phyloP scores from a whole-genome alignment of 1,140 invertebrate species.

The Frieseomelitta varia region DNA sequence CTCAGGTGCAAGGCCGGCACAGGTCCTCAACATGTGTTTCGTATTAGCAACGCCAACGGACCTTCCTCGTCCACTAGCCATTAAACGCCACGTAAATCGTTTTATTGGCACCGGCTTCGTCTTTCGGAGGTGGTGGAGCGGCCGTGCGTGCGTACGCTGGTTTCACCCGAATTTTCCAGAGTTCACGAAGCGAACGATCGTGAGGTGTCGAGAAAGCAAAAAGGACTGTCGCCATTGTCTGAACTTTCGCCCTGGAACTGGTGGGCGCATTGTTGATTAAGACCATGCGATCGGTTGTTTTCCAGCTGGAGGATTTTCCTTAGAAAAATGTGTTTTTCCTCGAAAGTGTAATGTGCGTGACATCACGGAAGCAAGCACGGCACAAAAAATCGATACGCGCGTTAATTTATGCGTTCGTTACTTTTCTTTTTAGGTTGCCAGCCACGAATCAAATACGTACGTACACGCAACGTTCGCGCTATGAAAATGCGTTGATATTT shows the following conservation, averaged over 20 bases:
- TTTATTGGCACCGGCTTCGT: constrained; percentile 56
- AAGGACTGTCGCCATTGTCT: too few species aligned
- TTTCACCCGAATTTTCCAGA: too few species aligned
- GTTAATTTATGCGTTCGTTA: constrained; percentile 31
- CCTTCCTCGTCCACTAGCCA: constrained; percentile 17
- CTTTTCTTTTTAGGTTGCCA: constrained; percentile 7
- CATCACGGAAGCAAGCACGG: neutral
- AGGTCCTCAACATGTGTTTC: constrained; percentile 63
- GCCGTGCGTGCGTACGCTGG: too few species aligned
- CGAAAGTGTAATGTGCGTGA: neutral
- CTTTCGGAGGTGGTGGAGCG: too few species aligned
- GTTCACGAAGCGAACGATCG: too few species aligned
- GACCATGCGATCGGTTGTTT: too few species aligned
- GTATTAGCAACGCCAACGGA: constrained; percentile 64
- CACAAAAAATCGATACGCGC: neutral
- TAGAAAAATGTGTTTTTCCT: neutral
- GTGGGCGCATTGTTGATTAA: too few species aligned
- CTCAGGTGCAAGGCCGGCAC: constrained; percentile 54
- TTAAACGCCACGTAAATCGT: constrained; percentile 62
- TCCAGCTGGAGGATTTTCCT: too few species aligned
- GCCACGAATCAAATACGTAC: neutral
- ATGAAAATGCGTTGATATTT: constrained; percentile 30
- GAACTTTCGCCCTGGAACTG: too few species aligned
- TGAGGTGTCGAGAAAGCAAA: too few species aligned
- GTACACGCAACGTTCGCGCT: constrained; percentile 10